Conservation (phyloP, 2,797 vertebrate species). For the Danio kyathit region DNA sequence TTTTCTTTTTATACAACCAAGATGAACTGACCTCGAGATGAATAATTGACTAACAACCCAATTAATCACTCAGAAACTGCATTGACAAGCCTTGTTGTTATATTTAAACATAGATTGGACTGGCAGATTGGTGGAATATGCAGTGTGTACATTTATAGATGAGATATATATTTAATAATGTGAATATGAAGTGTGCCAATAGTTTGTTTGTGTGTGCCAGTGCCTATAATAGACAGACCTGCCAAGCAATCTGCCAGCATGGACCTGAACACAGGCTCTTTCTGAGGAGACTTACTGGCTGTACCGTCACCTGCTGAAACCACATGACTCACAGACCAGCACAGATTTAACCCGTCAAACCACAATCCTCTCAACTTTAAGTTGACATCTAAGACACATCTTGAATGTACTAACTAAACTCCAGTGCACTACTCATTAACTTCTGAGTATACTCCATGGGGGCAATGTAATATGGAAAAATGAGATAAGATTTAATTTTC, state of each 20-base stretch:
- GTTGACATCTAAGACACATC: not conserved
- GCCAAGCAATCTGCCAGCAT: slow-evolving; percentile 60
- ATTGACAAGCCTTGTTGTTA: too few relatives aligned
- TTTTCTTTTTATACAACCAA: not conserved
- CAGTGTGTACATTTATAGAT: too few relatives aligned
- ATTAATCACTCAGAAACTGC: too few relatives aligned
- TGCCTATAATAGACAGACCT: slow-evolving; percentile 49
- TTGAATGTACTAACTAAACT: not conserved
- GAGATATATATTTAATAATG: not conserved
- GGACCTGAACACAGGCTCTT: slow-evolving; percentile 39
- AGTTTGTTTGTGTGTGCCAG: slow-evolving; percentile 43
- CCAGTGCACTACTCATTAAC: too few relatives aligned
- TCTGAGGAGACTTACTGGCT: slow-evolving; percentile 31
- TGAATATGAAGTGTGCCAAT: not conserved
- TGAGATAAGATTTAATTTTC: too few relatives aligned
- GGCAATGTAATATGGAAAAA: too few relatives aligned
- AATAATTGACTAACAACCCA: not conserved
- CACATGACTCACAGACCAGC: slow-evolving; percentile 43
- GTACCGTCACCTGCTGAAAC: slow-evolving; percentile 38
- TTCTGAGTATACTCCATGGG: too few relatives aligned
- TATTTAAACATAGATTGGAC: too few relatives aligned
- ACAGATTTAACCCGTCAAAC: slow-evolving; percentile 1
- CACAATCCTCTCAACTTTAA: not conserved
- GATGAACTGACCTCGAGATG: not conserved
- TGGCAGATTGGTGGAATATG: too few relatives aligned